Conservation (phyloP, 1,140 invertebrate species). For the Atta texana region DNA sequence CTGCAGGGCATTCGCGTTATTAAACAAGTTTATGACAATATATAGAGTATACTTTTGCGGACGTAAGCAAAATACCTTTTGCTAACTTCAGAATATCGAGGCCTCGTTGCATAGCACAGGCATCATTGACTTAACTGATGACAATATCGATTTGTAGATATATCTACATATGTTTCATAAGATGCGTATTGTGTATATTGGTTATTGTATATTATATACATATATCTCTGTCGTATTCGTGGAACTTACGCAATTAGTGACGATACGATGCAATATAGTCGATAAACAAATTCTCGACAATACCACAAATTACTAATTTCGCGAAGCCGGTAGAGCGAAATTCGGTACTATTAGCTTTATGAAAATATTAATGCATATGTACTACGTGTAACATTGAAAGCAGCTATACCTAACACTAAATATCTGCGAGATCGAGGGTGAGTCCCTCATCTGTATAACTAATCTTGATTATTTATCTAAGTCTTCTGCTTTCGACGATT, state of each 20-base stretch:
- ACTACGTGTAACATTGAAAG: conserved; percentile 1
- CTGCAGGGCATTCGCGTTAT: conserved; percentile 5
- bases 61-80: conserved; percentile 14
- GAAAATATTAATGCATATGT: conserved; percentile 14
- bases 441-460: not conserved
- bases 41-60: not conserved
- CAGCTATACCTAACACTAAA: conserved; percentile 17
- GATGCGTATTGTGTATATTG: conserved; percentile 76
- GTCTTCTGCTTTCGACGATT: conserved; percentile 45
- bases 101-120: conserved; percentile 32
- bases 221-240: not conserved
- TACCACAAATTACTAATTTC: conserved; percentile 81
- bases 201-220: conserved; percentile 72
- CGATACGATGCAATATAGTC: conserved; percentile 32
- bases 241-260: conserved; percentile 59
- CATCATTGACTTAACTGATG: conserved; percentile 74
- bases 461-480: conserved; percentile 24
- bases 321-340: conserved; percentile 40
- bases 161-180: conserved; percentile 73
- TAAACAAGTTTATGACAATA: not conserved
- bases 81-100: conserved; percentile 10
- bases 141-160: conserved; percentile 82
- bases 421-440: not conserved
- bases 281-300: conserved; percentile 79
- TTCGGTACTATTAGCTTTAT: conserved; percentile 24